These are phyloP conservation scores for Lapara coniferarum DNA, from an alignment of 2,888 invertebrate species.

Conservation along the genomic window DNA sequence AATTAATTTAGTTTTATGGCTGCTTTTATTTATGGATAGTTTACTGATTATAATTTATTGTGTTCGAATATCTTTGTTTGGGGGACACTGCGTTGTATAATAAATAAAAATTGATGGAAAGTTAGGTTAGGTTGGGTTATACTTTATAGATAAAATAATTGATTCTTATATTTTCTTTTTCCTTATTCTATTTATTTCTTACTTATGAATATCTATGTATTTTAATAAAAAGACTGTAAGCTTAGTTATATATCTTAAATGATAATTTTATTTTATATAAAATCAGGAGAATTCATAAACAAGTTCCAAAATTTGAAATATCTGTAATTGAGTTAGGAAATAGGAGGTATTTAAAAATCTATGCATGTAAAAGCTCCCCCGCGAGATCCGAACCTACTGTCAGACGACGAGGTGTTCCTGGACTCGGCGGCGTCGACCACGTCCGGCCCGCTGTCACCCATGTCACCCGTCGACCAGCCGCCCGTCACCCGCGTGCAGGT, in stretches of 20 bases:
- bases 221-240: not conserved
- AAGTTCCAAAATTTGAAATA: not conserved
- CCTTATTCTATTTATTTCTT: not conserved
- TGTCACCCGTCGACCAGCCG: slow-evolving; percentile 35
- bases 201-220: not conserved
- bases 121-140: slow-evolving; percentile 10
- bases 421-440: slow-evolving; percentile 60
- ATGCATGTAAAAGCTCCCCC: slow-evolving; percentile 31
- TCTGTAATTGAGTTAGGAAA: not conserved
- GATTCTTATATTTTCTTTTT: not conserved
- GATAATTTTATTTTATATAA: not conserved
- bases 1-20: not conserved
- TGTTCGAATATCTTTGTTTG: not conserved
- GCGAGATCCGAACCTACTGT: slow-evolving; percentile 60
- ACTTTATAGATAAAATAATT: no score
- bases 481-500: slow-evolving; percentile 38
- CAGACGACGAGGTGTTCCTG: slow-evolving; percentile 75
- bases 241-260: not conserved
- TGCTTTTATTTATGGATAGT: not conserved
- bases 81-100: not conserved
- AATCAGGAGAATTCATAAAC: no score
- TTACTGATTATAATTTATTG: not conserved
- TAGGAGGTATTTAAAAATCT: not conserved
- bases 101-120: not conserved
- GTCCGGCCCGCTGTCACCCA: slow-evolving; percentile 54